Evolutionary conservation across 2,888 invertebrate genomes (phyloP), one percentile per base, ranked within the genome.

Genomic region (Caenorhabditis doughertyi): DNA sequence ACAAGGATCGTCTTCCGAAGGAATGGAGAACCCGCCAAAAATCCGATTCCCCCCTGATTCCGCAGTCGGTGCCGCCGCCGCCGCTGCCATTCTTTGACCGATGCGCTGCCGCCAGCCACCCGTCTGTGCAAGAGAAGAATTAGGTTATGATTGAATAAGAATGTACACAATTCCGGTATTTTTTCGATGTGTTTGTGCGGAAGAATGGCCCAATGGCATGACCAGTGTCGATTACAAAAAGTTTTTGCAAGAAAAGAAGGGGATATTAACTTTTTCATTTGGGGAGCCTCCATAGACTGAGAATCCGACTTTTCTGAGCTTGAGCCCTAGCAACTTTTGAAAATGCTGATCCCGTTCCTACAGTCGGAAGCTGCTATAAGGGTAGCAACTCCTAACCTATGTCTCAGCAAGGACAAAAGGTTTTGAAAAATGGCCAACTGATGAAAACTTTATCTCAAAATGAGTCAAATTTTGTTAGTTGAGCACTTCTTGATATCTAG

Each of bases 41-140:
- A 65, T 47, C 65, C 56, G 73, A 65, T 44, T 55, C 44, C 53
- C 27, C 68, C 42, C 16, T 49, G 27, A 44, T 51, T 58, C 58
- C 58, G 35, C 21, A n/a, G 29, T 35, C 55, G 53, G 7, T 56
- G 42, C 21, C 29, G 16, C 53, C n/a, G 18, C 62, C n/a, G 23
- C 29, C 71, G 11, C 13, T 74, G 74, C 74, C 74, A 74, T 74
- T 74, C 74, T 74, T 74, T 74, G 74, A 74, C 74, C 74, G 74
- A 47, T 39, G 47, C 51, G 47, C 60, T 49, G 71, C 60, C 29
- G 70, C 16, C 56, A n/a, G 42, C 74, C 55, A 64, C 62, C 32
- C 16, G n/a, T 18, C 47, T 2, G 51, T 23, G 39, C n/a, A n/a
- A n/a, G n/a, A 9, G 21, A 64, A 49, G 16, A 23, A 32, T 51